These are phyloP conservation scores for Eira barbara DNA, from an alignment of 2,113 vertebrate genomes.

Conservation along the genomic window DNA sequence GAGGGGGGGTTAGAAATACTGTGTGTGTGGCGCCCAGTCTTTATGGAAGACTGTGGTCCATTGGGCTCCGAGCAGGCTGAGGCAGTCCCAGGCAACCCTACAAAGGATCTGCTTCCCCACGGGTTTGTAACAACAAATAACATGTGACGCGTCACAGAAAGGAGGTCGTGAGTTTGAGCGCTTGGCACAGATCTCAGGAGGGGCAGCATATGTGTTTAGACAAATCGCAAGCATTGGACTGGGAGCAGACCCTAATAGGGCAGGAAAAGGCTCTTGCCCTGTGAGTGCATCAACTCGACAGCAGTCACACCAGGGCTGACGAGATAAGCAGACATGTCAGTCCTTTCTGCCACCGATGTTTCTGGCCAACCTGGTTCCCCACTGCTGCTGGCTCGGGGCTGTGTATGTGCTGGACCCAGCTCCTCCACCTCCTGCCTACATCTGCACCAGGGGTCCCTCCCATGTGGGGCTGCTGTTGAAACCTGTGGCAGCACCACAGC, in stretches of 20 bases:
- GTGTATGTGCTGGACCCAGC: background rate
- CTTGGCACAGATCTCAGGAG: background rate
- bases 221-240: background rate
- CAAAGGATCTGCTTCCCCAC: background rate
- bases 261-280: background rate
- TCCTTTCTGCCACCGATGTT: background rate
- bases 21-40: background rate
- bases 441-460: background rate
- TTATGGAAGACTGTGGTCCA: no score
- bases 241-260: background rate
- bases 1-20: background rate
- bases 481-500: background rate
- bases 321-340: background rate
- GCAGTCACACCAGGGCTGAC: background rate
- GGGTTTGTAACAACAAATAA: background rate
- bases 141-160: background rate
- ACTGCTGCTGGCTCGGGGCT: rapidly evolving
- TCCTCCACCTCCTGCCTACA: background rate
- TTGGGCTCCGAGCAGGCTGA: background rate
- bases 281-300: rapidly evolving
- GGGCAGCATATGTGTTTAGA: background rate
- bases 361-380: background rate
- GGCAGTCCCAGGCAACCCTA: background rate
- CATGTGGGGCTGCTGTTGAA: background rate
- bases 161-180: background rate